A percentile compares a stretch with the other conserved stretches of the same genome.
phyloP scores from a whole-genome alignment of 2,113 vertebrate genomes.

The Rattus norvegicus region DNA sequence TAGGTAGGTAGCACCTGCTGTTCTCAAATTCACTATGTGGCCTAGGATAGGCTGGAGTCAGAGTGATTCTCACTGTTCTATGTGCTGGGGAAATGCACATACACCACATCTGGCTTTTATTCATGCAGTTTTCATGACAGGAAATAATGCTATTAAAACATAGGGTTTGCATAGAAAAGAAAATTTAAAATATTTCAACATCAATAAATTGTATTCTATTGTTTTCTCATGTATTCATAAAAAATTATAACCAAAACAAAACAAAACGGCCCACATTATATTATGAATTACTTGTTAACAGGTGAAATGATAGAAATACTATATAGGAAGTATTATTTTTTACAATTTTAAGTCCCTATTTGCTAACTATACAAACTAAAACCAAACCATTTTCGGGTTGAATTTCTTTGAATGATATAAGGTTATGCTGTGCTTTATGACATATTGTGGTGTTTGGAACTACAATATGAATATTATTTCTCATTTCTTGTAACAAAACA shows the following conservation, averaged over 20 bases:
- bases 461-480: not conserved
- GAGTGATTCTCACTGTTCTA: not conserved
- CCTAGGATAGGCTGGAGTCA: not conserved
- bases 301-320: not conserved
- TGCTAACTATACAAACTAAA: not conserved
- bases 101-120: not conserved
- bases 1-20: not conserved
- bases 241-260: not conserved
- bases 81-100: not conserved
- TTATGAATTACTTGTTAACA: not conserved
- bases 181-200: not conserved
- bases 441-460: not conserved
- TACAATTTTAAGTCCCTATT: not conserved
- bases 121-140: not conserved
- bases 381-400: not conserved
- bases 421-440: not conserved
- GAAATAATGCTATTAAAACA: not conserved
- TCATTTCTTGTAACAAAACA: not conserved
- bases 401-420: not conserved
- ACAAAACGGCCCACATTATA: not conserved
- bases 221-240: not conserved
- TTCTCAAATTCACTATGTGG: not conserved
- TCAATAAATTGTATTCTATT: not conserved
- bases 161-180: not conserved
- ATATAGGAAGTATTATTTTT: not conserved